Evolutionary conservation across 2,888 invertebrate genomes (phyloP), one percentile per base, ranked within the genome.

Genomic region (Dryocosmus kuriphilus): DNA sequence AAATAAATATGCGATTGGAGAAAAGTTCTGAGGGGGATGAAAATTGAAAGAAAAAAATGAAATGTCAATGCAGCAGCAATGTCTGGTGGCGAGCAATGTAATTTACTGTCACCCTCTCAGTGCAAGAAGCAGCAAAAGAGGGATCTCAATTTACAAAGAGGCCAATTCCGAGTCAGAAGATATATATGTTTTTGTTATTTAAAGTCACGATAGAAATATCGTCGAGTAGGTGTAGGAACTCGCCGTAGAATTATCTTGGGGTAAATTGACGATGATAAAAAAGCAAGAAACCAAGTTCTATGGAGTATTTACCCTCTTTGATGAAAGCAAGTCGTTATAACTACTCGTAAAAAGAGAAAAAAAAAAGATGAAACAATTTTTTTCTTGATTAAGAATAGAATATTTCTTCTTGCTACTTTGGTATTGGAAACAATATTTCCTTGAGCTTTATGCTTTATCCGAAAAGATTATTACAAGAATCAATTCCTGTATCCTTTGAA

Each of bases 181-280:
- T 16, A 41, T 16, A 41, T 41, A 16, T 67, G 41, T 67, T 67
- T 38, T 67, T 67, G 41, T 41, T 24, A 67, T 67, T 67, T 67
- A 67, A 67, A 67, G 41, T 46, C 41, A 22, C 1, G 35, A 65
- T 16, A 65, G n/a, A 63, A 22, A 63, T 22, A 14, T 35, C 8
- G 19, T 14, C 22, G 35, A 32, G 65, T 65, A 41, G 65, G 65
- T 65, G 24, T 38, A 38, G 24, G 38, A 61, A 30, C 19, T 61
- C 14, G 19, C 7, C 16, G 19, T 61, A 61, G 61, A 61, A 61
- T 30, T 41, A 65, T 38, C 41, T 38, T 41, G 16, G 22, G 41
- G 46, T 46, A 46, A 46, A 67, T 67, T 67, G 27, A 46, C 30
- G 67, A 67, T 8, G 41, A 16, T 30, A n/a, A 27, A 67, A 57